These are phyloP conservation scores for Nipponia nippon DNA, from an alignment of 2,113 vertebrate genomes.

Conservation along the genomic window DNA sequence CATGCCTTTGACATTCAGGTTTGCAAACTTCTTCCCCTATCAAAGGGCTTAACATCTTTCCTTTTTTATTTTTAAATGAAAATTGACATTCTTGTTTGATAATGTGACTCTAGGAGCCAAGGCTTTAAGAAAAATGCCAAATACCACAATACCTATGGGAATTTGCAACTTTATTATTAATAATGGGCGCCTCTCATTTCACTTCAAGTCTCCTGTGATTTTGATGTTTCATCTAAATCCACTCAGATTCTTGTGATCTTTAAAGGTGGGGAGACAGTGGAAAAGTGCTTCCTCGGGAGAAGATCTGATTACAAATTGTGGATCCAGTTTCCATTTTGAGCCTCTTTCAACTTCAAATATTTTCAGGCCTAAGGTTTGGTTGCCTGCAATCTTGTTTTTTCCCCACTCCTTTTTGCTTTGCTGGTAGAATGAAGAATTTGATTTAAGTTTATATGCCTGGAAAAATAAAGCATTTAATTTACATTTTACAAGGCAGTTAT, in stretches of 20 bases:
- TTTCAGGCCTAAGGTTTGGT: neutral
- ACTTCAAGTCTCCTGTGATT: neutral
- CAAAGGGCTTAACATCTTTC: constrained; percentile 31
- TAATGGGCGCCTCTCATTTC: neutral
- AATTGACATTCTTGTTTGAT: constrained; percentile 26
- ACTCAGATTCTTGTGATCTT: constrained; percentile 31
- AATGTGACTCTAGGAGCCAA: constrained; percentile 8
- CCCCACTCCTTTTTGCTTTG: neutral
- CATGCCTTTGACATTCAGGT: constrained; percentile 50
- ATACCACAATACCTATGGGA: constrained; percentile 7
- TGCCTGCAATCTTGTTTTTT: neutral
- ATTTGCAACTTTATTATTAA: constrained; percentile 13
- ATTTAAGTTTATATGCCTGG: constrained; percentile 40
- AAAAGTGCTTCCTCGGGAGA: neutral
- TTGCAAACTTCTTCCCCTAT: constrained; percentile 29
- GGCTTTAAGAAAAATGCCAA: constrained; percentile 52
- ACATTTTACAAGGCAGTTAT: constrained; percentile 69
- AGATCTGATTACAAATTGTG: neutral
- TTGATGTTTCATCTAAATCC: constrained; percentile 40
- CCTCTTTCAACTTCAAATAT: neutral
- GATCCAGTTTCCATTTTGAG: neutral
- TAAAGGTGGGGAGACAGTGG: neutral
- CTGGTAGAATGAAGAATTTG: neutral
- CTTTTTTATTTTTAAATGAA: constrained; percentile 11
- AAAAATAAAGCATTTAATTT: constrained; percentile 67